phyloP scores from a whole-genome alignment of 2,797 vertebrate genomes.

The Dermochelys coriacea region DNA sequence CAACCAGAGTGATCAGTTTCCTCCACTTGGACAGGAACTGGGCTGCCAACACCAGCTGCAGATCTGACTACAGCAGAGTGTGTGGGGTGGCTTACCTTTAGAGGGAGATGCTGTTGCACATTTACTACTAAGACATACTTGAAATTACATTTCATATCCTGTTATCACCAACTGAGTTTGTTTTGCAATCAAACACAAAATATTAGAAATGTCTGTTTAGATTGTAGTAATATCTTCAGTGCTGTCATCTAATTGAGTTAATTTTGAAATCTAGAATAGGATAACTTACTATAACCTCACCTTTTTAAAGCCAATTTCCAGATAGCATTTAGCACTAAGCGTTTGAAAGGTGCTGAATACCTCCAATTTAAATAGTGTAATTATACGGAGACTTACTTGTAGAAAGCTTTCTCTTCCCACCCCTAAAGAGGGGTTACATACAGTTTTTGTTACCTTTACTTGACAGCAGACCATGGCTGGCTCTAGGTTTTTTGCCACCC shows the following conservation, averaged over 20 bases:
- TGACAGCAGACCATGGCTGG: background rate
- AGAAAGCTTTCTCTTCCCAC: background rate
- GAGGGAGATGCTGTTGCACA: no score
- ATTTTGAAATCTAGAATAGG: background rate
- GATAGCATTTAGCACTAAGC: background rate
- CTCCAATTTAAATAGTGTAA: background rate
- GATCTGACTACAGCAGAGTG: background rate
- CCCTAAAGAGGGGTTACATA: background rate
- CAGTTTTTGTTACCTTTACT: background rate
- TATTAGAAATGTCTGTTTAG: background rate
- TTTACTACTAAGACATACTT: background rate
- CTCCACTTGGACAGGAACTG: accelerated
- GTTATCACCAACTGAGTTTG: background rate
- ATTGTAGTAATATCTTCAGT: background rate
- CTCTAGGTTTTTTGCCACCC: no score
- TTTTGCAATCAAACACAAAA: background rate
- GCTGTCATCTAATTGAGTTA: background rate
- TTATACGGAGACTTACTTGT: background rate
- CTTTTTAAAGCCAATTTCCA: background rate
- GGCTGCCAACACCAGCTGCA: accelerated
- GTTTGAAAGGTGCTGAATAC: background rate
- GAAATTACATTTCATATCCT: background rate
- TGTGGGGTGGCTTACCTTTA: accelerated
- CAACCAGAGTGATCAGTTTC: background rate
- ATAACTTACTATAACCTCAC: background rate